Evolutionary conservation across 2,888 invertebrate genomes (phyloP), one percentile per base, ranked within the genome.

Genomic region (Sialis fuliginosa): DNA sequence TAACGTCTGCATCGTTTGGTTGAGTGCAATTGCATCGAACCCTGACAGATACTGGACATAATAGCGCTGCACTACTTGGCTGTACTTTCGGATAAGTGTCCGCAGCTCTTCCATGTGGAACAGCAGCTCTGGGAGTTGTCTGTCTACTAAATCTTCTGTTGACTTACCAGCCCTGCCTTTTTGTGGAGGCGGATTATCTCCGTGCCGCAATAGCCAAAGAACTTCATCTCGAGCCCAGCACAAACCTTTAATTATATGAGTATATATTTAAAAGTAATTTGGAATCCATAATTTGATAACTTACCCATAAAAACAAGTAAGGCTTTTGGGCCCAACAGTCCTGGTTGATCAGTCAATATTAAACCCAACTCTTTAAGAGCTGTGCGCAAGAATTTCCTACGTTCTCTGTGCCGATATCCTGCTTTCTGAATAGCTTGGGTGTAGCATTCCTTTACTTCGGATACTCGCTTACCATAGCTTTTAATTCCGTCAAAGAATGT

Each of bases 81-180:
- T 89, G 63, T 98, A 95, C 62, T 96, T 97, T 51, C 93, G 77
- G 5, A 97, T 90, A 46, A 99, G 69, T 30, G 88, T 90, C 57
- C 97, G 74, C 45, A 99, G 66, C 64, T 99, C 98, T 63, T 97
- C 95, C 82, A 98, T 96, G 60, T 97, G 95, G 61, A 97, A 98
- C 6, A 99, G 68, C 41, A 99, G 68, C 64, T 99, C 98, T 1
- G 98, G 97, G 40, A 99, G 70, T 61, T 96, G 96, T 47, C 96
- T 75, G 62, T 97, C 97, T 1, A 93, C 87, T 47, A 97, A 69
- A 66, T 93, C 93, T 65, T 93, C 93, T n/a, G 85, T 77, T 9
- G 83, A 78, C 65, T 87, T 86, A 41, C 81, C 81, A 22, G 31
- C 34, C 33, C 32, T 32, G 10, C 80, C 80, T 62, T 87, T 88